Conservation (phyloP, 1,140 invertebrate species). For the Palaemon carinicauda region DNA sequence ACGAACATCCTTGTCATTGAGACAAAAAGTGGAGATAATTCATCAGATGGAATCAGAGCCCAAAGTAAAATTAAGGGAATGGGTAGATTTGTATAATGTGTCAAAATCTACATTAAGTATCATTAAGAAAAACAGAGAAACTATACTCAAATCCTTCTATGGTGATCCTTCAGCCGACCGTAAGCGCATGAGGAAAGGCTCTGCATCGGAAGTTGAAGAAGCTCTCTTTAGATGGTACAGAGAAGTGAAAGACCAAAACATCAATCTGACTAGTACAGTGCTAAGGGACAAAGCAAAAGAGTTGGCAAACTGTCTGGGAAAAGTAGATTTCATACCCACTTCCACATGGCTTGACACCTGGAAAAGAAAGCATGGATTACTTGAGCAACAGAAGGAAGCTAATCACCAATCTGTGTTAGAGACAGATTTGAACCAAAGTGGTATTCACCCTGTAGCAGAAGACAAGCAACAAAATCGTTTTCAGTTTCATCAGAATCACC, state of each 20-base stretch:
- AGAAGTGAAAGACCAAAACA: constrained; percentile 19
- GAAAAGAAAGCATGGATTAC: constrained; percentile 27
- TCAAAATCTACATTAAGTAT: constrained; percentile 21
- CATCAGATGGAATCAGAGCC: constrained; percentile 30
- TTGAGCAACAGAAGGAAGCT: neutral
- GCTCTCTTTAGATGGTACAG: constrained; percentile 29
- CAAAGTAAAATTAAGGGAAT: constrained; percentile 24
- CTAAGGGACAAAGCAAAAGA: constrained; percentile 16
- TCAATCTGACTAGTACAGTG: neutral
- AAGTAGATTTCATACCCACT: constrained; percentile 26
- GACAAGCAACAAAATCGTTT: constrained; percentile 21
- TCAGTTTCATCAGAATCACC: neutral
- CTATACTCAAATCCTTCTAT: constrained; percentile 28
- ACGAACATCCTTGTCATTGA: constrained; percentile 11
- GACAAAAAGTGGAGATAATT: constrained; percentile 29
- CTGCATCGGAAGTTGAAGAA: constrained; percentile 24
- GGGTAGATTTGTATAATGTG: constrained; percentile 31
- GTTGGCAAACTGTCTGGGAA: constrained; percentile 15
- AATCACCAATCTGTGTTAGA: neutral
- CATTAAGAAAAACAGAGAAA: constrained; percentile 25
- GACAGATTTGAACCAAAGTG: neutral
- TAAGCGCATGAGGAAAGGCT: constrained; percentile 30
- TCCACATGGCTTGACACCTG: constrained; percentile 28
- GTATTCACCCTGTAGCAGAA: neutral
- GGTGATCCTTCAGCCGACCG: constrained; percentile 26